Evolutionary conservation across 2,797 vertebrate genomes (phyloP).

Genomic region (Oryzias dopingdopingensis): DNA sequence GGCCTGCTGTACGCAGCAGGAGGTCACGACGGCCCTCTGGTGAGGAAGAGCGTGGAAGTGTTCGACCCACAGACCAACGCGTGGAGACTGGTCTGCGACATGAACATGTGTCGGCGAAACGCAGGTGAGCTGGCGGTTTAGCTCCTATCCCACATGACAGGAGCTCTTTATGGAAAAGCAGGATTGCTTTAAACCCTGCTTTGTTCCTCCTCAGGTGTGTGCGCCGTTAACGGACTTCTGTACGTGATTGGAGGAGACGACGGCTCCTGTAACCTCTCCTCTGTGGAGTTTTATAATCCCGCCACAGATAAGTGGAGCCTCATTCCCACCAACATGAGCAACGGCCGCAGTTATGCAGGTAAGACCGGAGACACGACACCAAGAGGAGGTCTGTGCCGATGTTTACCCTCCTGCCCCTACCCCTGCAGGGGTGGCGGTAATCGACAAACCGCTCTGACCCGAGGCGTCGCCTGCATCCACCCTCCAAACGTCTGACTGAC

Average conservation of each 20-base stretch:
- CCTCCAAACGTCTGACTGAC: slow-evolving; percentile 25
- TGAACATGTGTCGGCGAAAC: slow-evolving; percentile 97
- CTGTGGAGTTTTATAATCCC: slow-evolving; percentile 93
- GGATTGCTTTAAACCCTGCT: neutral
- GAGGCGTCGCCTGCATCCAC: slow-evolving; percentile 6
- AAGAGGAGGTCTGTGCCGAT: too few relatives aligned
- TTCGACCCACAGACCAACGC: slow-evolving; percentile 87
- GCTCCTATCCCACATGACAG: too few relatives aligned
- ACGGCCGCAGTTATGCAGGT: slow-evolving; percentile 94
- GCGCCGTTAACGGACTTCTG: slow-evolving; percentile 90
- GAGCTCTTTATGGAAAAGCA: too few relatives aligned
- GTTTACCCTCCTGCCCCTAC: neutral
- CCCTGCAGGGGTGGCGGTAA: slow-evolving; percentile 77
- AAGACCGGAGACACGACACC: neutral
- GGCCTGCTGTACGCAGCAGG: slow-evolving; percentile 93
- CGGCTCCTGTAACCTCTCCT: slow-evolving; percentile 93
- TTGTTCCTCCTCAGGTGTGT: slow-evolving; percentile 79
- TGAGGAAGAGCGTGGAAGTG: slow-evolving; percentile 96
- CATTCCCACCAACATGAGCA: slow-evolving; percentile 94
- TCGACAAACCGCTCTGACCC: slow-evolving; percentile 80
- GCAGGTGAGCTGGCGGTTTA: slow-evolving; percentile 79
- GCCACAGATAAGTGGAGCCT: slow-evolving; percentile 92
- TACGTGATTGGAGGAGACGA: slow-evolving; percentile 97
- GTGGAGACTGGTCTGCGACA: slow-evolving; percentile 94
- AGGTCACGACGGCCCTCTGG: slow-evolving; percentile 92